Percentiles rank a stretch among this genome's conserved stretches.
Evolutionary conservation across 1,140 invertebrate species (phyloP).

Genomic region (Arion vulgaris): DNA sequence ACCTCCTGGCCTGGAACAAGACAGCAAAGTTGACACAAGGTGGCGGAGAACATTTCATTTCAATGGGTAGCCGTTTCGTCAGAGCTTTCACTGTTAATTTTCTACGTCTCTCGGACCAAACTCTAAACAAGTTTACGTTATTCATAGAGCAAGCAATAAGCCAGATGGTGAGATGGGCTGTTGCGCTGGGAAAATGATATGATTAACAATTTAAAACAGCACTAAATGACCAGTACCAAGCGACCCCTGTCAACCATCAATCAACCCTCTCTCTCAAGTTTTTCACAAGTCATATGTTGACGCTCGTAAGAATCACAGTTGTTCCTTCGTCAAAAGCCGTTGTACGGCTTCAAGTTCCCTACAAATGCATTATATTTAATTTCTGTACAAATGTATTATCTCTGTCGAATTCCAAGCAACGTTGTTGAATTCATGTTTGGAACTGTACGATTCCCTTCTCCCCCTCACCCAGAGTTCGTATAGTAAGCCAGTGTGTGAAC

Average conservation of each 20-base stretch:
- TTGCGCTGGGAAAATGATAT: not conserved
- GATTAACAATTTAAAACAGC: not conserved
- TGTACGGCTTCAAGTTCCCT: not conserved
- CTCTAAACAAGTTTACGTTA: not conserved
- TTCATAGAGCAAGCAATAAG: not conserved
- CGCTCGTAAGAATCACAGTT: not conserved
- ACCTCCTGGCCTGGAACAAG: not conserved
- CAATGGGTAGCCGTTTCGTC: not conserved
- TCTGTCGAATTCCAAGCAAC: not conserved
- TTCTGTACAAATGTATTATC: not conserved
- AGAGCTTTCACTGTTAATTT: not conserved
- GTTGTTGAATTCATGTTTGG: not conserved
- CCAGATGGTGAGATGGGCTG: not conserved
- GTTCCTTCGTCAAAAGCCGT: not conserved
- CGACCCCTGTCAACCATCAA: slow-evolving; percentile 7
- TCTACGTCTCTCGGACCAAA: not conserved
- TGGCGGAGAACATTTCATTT: not conserved
- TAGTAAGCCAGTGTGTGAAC: not conserved
- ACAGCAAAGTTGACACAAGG: not conserved
- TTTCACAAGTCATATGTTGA: not conserved
- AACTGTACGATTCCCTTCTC: not conserved
- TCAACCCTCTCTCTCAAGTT: not conserved
- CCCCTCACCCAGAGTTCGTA: not conserved
- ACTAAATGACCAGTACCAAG: slow-evolving; percentile 5
- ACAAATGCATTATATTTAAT: slow-evolving; percentile 13